These are phyloP conservation scores for Poeciliopsis prolifica DNA, from an alignment of 2,113 vertebrate genomes.

Conservation along the genomic window DNA sequence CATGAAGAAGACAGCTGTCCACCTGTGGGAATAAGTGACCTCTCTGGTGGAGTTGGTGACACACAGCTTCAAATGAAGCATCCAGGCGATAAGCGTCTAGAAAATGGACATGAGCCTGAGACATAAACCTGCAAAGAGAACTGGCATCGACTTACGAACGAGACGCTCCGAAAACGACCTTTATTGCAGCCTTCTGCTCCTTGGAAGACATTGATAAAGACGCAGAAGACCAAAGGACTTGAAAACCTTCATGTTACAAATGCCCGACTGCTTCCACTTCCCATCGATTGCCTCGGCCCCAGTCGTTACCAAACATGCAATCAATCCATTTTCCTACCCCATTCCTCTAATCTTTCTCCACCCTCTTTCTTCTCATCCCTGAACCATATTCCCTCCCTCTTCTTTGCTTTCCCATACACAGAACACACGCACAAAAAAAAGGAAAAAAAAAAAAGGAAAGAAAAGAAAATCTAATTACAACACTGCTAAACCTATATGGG, in stretches of 20 bases:
- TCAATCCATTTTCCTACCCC: constrained; percentile 41
- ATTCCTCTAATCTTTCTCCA: constrained; percentile 56
- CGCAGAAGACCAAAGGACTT: constrained; percentile 2
- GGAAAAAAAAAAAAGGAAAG: too few relatives aligned
- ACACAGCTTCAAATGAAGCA: constrained; percentile 34
- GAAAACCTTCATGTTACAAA: constrained; percentile 40
- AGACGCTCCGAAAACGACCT: constrained; percentile 14
- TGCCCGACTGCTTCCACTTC: constrained; percentile 11
- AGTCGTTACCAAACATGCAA: constrained; percentile 29
- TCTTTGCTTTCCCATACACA: constrained; percentile 56
- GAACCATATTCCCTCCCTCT: constrained; percentile 42
- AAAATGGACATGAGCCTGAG: constrained; percentile 5
- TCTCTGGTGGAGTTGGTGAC: constrained; percentile 34
- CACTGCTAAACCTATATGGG: constrained; percentile 69
- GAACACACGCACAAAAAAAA: constrained; percentile 15
- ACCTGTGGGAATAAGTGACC: constrained; percentile 39
- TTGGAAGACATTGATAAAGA: constrained; percentile 13
- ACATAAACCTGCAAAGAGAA: constrained; percentile 15
- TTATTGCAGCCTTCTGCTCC: constrained; percentile 12
- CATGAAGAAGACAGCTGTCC: constrained; percentile 15
- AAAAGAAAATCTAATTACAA: constrained; percentile 70
- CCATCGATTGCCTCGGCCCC: constrained; percentile 26
- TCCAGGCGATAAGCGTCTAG: constrained; percentile 14
- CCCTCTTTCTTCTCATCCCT: constrained; percentile 39
- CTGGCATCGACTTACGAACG: constrained; percentile 7